phyloP scores from a whole-genome alignment of 2,113 vertebrate species.

The Amazona guildingii region DNA sequence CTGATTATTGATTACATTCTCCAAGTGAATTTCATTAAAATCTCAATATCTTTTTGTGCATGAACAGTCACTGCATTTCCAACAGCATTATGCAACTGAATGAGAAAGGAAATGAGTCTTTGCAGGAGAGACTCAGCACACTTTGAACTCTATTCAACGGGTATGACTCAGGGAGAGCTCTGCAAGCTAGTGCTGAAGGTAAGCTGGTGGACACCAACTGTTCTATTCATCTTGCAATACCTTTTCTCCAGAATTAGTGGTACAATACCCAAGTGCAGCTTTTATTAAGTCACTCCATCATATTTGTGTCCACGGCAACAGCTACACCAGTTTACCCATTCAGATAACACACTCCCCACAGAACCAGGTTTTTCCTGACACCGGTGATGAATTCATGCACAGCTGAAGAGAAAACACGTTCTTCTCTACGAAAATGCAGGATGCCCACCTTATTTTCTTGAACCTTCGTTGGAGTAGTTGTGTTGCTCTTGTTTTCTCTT shows the following conservation, averaged over 20 bases:
- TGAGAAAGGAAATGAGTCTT: neutral
- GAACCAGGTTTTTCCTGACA: neutral
- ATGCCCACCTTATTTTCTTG: slow-evolving; percentile 84
- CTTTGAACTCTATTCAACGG: neutral
- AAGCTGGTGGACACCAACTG: neutral
- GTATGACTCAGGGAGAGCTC: neutral
- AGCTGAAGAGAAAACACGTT: neutral
- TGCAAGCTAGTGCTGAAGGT: neutral
- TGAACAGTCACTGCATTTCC: neutral
- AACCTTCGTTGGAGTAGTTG: slow-evolving; percentile 91
- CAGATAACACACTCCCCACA: neutral
- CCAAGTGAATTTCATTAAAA: neutral
- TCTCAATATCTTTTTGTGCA: neutral
- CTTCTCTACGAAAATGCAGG: neutral
- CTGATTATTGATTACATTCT: neutral
- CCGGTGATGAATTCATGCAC: rapidly evolving
- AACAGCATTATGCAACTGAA: neutral
- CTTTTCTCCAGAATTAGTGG: neutral
- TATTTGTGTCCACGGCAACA: neutral
- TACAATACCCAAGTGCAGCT: neutral
- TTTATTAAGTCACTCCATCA: neutral
- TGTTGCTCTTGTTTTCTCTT: slow-evolving; percentile 93
- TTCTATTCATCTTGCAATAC: neutral
- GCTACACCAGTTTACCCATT: neutral
- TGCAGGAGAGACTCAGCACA: neutral